Evolutionary conservation across 2,888 invertebrate genomes (phyloP).

Genomic region (Rosalia funebris): DNA sequence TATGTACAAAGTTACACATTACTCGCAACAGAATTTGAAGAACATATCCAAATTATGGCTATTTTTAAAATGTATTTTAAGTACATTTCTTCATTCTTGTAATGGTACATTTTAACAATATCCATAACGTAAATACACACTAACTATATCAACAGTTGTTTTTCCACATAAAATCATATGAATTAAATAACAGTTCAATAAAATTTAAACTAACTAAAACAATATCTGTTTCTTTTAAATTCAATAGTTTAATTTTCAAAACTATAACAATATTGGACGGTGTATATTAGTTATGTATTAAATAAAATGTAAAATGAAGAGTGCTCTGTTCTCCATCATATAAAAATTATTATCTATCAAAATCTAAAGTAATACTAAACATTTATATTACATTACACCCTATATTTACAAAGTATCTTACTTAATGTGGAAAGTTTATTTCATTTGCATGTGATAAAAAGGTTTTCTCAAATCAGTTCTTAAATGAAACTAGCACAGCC

Average conservation of each 20-base stretch:
- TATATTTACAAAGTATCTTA: constrained; percentile 55
- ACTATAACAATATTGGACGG: constrained; percentile 51
- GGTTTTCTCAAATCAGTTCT: constrained; percentile 23
- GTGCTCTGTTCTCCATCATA: constrained; percentile 11
- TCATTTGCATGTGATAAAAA: constrained; percentile 33
- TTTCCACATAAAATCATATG: constrained; percentile 52
- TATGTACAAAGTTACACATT: constrained; percentile 56
- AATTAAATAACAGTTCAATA: constrained; percentile 58
- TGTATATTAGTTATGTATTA: constrained; percentile 29
- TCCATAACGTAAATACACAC: constrained; percentile 32
- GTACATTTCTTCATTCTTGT: constrained; percentile 35
- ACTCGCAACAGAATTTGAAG: constrained; percentile 43
- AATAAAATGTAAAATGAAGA: constrained; percentile 37
- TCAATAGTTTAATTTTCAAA: constrained; percentile 31
- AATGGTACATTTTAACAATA: constrained; percentile 32
- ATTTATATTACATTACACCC: constrained; percentile 52
- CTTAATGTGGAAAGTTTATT: constrained; percentile 51
- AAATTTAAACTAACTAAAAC: constrained; percentile 54
- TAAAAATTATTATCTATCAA: constrained; percentile 23
- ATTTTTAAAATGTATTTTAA: constrained; percentile 36
- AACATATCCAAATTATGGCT: constrained; percentile 31
- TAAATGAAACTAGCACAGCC: constrained; percentile 38
- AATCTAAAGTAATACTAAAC: constrained; percentile 29
- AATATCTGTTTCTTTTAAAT: constrained; percentile 41
- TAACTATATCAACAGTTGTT: constrained; percentile 34